Conservation (phyloP, 2,888 invertebrate genomes). For the Dichetophora obliterata region DNA sequence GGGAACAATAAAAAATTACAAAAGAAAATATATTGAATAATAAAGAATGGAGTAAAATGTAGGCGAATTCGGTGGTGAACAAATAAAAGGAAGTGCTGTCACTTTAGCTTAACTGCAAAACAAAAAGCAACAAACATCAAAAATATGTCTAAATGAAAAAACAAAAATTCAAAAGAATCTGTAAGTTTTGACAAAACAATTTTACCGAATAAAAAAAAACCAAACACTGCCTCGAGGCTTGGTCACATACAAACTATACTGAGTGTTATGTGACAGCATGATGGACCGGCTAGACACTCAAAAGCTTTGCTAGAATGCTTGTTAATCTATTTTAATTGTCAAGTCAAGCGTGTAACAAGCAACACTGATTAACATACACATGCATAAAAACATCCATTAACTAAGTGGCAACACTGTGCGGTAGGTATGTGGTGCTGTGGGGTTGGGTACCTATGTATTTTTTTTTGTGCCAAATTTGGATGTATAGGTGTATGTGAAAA, state of each 20-base stretch:
- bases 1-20: not conserved
- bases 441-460: not conserved
- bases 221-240: not conserved
- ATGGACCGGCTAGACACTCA: too few relatives aligned
- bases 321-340: slow-evolving; percentile 38
- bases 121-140: not conserved
- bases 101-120: slow-evolving; percentile 21
- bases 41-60: not conserved
- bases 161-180: not conserved
- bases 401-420: not conserved
- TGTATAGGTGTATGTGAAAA: too few relatives aligned
- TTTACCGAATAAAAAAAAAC: not conserved
- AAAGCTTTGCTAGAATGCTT: too few relatives aligned
- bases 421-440: not conserved
- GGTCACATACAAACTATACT: too few relatives aligned
- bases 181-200: not conserved
- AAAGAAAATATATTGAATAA: not conserved
- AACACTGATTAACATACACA: not conserved
- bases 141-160: not conserved
- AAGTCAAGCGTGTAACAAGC: slow-evolving; percentile 45
- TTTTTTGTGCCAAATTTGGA: not conserved
- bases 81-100: slow-evolving; percentile 12
- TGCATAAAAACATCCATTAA: not conserved
- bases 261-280: too few relatives aligned
- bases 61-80: not conserved